These are phyloP conservation scores for Trichogramma dendrolimi DNA, from an alignment of 2,888 invertebrate species.

Conservation along the genomic window DNA sequence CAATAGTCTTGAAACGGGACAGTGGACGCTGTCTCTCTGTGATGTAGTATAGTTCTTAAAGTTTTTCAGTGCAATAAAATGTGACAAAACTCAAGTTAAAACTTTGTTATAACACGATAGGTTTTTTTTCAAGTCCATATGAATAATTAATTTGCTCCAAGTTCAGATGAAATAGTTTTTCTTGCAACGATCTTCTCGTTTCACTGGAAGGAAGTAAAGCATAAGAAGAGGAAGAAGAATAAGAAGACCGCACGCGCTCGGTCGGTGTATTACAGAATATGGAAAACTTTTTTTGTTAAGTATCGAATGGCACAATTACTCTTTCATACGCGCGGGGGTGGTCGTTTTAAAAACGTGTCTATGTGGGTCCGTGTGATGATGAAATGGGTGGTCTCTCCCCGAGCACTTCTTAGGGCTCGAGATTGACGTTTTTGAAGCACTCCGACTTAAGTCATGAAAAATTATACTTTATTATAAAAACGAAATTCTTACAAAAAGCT, in stretches of 20 bases:
- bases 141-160: no score
- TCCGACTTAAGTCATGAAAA: slow-evolving; percentile 47
- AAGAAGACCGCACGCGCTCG: slow-evolving; percentile 7
- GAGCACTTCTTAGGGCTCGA: slow-evolving; percentile 60
- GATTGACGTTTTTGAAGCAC: slow-evolving; percentile 73
- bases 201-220: slow-evolving; percentile 8
- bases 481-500: no score
- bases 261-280: background rate
- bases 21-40: no score
- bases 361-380: slow-evolving; percentile 1
- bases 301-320: slow-evolving; percentile 29
- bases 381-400: slow-evolving; percentile 10
- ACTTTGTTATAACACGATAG: background rate
- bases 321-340: background rate
- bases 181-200: background rate
- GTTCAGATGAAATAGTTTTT: no score
- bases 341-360: background rate
- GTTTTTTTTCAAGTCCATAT: no score
- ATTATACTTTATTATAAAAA: no score
- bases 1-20: no score
- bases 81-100: no score
- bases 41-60: no score
- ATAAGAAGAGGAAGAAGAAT: slow-evolving; percentile 19
- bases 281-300: slow-evolving; percentile 14
- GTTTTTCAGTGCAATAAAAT: no score